Percentiles rank a stretch among this genome's conserved stretches.
These are phyloP conservation scores for Notechis scutatus DNA, from an alignment of 2,113 vertebrate genomes.

Conservation along the genomic window DNA sequence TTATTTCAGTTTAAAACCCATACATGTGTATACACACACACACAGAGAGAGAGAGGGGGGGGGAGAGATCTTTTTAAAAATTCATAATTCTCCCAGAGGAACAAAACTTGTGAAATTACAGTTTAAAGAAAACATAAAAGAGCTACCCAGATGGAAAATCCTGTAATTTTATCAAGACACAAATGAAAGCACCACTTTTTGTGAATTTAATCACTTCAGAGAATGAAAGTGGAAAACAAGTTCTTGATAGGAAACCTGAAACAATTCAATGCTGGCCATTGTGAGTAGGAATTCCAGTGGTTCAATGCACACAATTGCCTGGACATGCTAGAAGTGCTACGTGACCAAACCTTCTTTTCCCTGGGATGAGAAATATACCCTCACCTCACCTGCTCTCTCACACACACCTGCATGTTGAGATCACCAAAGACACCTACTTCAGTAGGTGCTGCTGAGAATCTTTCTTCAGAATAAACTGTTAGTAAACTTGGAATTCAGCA, in stretches of 20 bases:
- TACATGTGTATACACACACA: neutral
- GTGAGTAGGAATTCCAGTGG: neutral
- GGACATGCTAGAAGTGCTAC: neutral
- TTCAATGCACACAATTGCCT: slow-evolving; percentile 13
- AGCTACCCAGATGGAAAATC: slow-evolving; percentile 52
- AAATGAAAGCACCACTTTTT: slow-evolving; percentile 54
- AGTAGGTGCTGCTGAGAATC: neutral
- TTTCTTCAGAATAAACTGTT: neutral
- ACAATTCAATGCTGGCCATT: slow-evolving; percentile 42
- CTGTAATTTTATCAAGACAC: slow-evolving; percentile 30
- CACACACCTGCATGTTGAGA: neutral
- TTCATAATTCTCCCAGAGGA: slow-evolving; percentile 19
- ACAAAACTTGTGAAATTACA: slow-evolving; percentile 49
- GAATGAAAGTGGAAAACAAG: slow-evolving; percentile 39
- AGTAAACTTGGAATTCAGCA: neutral
- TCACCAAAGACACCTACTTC: neutral
- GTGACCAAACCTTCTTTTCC: fast-evolving
- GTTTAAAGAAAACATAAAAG: slow-evolving; percentile 43
- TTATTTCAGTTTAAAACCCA: neutral
- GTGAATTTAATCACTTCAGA: slow-evolving; percentile 47
- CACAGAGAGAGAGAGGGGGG: too few relatives aligned
- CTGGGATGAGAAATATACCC: fast-evolving
- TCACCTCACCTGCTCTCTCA: neutral
- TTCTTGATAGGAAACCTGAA: slow-evolving; percentile 49
- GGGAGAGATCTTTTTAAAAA: neutral